Evolutionary conservation across 1,140 invertebrate species (phyloP).

Genomic region (Lordiphosa clarofinis): DNA sequence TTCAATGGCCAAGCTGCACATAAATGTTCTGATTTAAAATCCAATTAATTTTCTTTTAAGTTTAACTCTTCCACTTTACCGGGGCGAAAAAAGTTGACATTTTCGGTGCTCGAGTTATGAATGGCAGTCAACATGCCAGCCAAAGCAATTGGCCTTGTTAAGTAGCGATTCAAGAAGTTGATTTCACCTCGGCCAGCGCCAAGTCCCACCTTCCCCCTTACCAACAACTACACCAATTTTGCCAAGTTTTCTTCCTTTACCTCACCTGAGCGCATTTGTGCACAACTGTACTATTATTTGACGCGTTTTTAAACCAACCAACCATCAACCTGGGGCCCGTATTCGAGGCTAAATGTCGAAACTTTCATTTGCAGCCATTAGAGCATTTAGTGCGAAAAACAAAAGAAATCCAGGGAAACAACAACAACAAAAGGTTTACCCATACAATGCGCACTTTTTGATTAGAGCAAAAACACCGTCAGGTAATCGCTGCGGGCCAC

Average conservation of each 20-base stretch:
- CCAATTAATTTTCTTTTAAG: too few relatives aligned
- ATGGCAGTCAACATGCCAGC: constrained; percentile 34
- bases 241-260: too few relatives aligned
- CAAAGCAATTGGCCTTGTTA: constrained; percentile 36
- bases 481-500: constrained; percentile 23
- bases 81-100: neutral
- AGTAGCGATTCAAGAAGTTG: constrained; percentile 28
- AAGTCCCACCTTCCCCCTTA: too few relatives aligned
- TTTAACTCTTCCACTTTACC: too few relatives aligned
- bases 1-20: too few relatives aligned
- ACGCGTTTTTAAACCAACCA: constrained; percentile 15
- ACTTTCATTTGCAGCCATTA: constrained; percentile 48
- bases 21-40: too few relatives aligned
- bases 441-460: constrained; percentile 57
- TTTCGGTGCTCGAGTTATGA: neutral
- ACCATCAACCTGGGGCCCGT: constrained; percentile 17
- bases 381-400: constrained; percentile 5
- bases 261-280: neutral
- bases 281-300: constrained; percentile 34
- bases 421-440: constrained; percentile 27
- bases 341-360: constrained; percentile 49
- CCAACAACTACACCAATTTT: too few relatives aligned
- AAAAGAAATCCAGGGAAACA: constrained; percentile 14
- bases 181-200: constrained; percentile 6
- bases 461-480: constrained; percentile 50